Base-by-base conservation (phyloP, 1,140 invertebrate genomes). In the Drosophila kikkawai region DNA sequence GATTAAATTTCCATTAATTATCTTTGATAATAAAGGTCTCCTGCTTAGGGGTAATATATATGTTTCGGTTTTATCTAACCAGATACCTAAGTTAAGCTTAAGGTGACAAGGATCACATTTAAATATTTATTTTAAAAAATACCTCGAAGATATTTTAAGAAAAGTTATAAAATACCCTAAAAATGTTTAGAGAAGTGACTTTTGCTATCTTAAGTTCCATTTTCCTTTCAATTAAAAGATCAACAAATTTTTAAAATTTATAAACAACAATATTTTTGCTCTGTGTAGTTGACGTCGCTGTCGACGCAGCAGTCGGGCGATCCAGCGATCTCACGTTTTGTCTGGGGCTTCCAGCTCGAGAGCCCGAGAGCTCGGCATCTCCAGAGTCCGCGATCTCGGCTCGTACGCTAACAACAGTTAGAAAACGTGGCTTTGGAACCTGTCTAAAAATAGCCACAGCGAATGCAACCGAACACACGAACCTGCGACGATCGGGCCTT, bases 361-460 rank as follows among this genome's bases (percentile, higher is more conserved):
- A 47, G 50, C 69, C 42, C 13, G 32, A 19, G 51, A 55, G 51
- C 53, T 37, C 51, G 53, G 19, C 34, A 56, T 36, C 53, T 26
- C 34, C 36, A 36, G 32, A 39, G 37, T 26, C 53, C 17, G 48
- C 41, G 48, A 59, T 39, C 36, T 56, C 29, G 63, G 41, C 44
- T 61, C 58, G 91, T 91, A 91, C 86, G 77, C 86, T 76, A 91
- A 83, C 77, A 91, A 91, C 86, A 91, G 86, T 91, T 91, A 91
- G 87, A 91, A 91, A 91, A 91, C 86, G 87, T 91, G 86, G 87
- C 86, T 91, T 69, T 80, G 81, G 79, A 91, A 91, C 88, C 88
- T 91, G 88, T 91, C 86, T 91, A 91, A 91, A 91, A 91, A 91
- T 91, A 91, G 86, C 86, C 85, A 73, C 84, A 79, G 39, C 84